These are phyloP conservation scores for Brienomyrus brachyistius DNA, from an alignment of 2,113 vertebrate genomes.

Conservation along the genomic window DNA sequence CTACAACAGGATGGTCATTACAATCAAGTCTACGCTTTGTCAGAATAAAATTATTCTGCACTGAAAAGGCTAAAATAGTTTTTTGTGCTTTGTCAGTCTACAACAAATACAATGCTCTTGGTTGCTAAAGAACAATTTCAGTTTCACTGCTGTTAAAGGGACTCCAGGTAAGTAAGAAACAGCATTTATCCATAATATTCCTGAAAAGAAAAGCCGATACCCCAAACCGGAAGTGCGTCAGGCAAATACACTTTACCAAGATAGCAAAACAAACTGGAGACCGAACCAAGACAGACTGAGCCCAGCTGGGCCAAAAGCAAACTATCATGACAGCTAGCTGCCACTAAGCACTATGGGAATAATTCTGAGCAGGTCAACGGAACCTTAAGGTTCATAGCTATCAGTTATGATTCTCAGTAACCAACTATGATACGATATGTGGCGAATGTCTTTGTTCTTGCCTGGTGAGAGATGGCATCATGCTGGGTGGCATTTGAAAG, in stretches of 20 bases:
- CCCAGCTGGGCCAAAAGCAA: neutral
- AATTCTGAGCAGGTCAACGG: too few relatives aligned
- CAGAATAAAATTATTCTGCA: neutral
- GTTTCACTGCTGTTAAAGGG: neutral
- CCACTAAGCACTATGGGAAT: too few relatives aligned
- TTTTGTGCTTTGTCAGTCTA: neutral
- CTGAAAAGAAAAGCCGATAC: neutral
- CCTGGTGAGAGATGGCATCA: neutral
- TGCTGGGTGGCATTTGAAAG: neutral
- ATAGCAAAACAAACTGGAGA: neutral
- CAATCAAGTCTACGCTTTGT: neutral
- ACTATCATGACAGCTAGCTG: neutral
- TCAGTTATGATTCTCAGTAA: neutral
- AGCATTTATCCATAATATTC: neutral
- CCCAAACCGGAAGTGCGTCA: neutral
- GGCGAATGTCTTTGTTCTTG: neutral
- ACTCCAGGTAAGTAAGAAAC: neutral
- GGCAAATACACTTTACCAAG: neutral
- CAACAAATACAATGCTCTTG: neutral
- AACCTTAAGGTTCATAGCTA: neutral
- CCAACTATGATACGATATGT: neutral
- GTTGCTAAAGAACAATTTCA: neutral
- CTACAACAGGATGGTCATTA: neutral
- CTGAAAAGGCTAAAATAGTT: neutral
- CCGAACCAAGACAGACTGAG: neutral